Percentiles rank a stretch among this genome's conserved stretches.
phyloP scores from a whole-genome alignment of 2,113 vertebrate genomes.

The Brienomyrus longianalis region DNA sequence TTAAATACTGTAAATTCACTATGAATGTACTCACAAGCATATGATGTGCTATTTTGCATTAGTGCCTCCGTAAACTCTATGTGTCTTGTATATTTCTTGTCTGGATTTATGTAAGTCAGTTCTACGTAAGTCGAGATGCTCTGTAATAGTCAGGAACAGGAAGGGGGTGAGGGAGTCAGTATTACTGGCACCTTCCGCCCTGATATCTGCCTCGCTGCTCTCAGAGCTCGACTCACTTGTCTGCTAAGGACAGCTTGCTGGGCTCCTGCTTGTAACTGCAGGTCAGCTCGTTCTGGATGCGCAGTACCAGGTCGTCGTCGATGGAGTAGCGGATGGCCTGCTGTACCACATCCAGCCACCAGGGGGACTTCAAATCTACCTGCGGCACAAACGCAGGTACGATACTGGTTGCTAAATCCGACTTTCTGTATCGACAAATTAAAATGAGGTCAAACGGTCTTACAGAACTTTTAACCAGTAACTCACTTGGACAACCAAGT shows the following conservation, averaged over 20 bases:
- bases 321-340: conserved; percentile 70
- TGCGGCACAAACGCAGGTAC: conserved; percentile 18
- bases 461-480: neutral
- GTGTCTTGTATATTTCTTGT: neutral
- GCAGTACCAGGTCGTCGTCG: conserved; percentile 84
- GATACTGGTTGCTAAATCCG: neutral
- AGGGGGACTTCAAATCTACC: conserved; percentile 72
- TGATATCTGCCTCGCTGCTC: neutral
- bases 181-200: neutral
- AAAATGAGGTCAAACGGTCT: neutral
- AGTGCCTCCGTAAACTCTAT: neutral
- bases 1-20: neutral
- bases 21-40: neutral
- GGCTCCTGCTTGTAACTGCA: conserved; percentile 85
- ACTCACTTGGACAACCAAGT: neutral
- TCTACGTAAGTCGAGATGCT: neutral
- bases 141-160: neutral
- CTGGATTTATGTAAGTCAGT: neutral
- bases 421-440: neutral
- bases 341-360: conserved; percentile 92
- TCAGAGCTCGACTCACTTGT: conserved; percentile 66
- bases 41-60: neutral
- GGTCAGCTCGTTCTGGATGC: conserved; percentile 87
- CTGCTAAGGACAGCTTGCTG: conserved; percentile 84
- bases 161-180: neutral